Conservation (phyloP, 1,140 invertebrate species). For the Cylas formicarius region DNA sequence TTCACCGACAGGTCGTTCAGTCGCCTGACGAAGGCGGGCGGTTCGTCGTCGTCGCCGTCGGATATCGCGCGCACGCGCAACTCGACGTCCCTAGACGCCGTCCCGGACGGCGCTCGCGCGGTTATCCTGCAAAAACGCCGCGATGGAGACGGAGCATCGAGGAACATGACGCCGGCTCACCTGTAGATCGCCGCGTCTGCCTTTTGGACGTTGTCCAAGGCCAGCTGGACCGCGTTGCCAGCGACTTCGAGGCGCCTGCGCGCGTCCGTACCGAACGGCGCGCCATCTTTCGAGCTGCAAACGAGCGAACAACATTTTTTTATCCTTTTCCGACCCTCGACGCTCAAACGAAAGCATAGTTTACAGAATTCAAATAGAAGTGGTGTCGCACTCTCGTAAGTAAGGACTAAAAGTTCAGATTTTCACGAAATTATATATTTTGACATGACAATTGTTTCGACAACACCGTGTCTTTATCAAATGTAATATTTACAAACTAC, state of each 20-base stretch:
- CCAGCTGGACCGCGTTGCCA: constrained; percentile 47
- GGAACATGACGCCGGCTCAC: constrained; percentile 16
- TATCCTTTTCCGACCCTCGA: too few species aligned
- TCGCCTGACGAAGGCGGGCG: constrained; percentile 67
- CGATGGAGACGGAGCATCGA: background rate
- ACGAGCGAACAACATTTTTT: background rate
- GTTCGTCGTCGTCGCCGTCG: constrained; percentile 52
- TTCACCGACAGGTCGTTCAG: constrained; percentile 75
- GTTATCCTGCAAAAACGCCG: constrained; percentile 35
- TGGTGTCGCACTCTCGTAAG: background rate
- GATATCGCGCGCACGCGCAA: constrained; percentile 34
- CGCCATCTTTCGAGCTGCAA: constrained; percentile 40
- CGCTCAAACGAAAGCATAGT: too few species aligned
- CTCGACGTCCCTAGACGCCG: constrained; percentile 38
- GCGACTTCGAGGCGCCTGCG: constrained; percentile 29
- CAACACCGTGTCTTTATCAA: too few species aligned
- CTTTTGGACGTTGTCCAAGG: constrained; percentile 47
- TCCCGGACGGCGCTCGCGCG: constrained; percentile 48
- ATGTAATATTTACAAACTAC: too few species aligned
- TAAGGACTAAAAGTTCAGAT: too few species aligned
- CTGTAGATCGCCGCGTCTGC: constrained; percentile 50
- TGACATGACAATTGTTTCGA: too few species aligned
- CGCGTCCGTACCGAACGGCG: constrained; percentile 31
- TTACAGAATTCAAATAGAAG: too few species aligned
- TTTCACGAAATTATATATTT: too few species aligned